Percentiles rank a stretch among this genome's conserved stretches.
These are phyloP conservation scores for Casuarius casuarius DNA, from an alignment of 2,113 vertebrate species.

Conservation along the genomic window DNA sequence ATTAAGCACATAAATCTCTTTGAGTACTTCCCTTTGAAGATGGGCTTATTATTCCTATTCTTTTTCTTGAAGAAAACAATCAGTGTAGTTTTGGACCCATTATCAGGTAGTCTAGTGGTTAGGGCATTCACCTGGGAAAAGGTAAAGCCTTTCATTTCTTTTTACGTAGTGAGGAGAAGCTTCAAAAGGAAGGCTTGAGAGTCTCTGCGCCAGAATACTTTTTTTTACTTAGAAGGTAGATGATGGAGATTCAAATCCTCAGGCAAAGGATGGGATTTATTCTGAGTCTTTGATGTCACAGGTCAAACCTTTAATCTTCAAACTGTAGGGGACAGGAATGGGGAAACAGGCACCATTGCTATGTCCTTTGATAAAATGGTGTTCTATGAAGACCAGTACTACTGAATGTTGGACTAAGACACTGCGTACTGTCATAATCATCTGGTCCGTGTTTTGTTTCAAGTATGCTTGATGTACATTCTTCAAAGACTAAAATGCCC, in stretches of 20 bases:
- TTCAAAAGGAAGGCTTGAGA: neutral
- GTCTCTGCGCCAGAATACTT: neutral
- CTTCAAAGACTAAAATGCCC: neutral
- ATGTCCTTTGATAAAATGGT: neutral
- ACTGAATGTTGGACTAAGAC: neutral
- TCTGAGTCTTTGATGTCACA: neutral
- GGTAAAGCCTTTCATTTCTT: neutral
- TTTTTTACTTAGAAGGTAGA: neutral
- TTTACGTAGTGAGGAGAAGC: neutral
- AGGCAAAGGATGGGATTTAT: neutral
- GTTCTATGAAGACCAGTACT: neutral
- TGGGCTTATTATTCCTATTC: neutral
- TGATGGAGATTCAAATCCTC: conserved; percentile 3
- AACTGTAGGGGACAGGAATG: neutral
- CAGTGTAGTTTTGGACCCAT: neutral
- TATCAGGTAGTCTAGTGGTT: neutral
- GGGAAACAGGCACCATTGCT: neutral
- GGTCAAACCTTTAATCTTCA: conserved; percentile 7
- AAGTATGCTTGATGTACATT: neutral
- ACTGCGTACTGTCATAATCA: neutral
- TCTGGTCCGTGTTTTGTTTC: neutral
- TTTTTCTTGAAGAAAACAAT: neutral
- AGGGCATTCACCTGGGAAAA: neutral
- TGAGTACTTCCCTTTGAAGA: conserved; percentile 13
- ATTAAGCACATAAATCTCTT: conserved; percentile 1